These are phyloP conservation scores for Chrysomallon squamiferum DNA, from an alignment of 1,140 invertebrate species.

Conservation along the genomic window DNA sequence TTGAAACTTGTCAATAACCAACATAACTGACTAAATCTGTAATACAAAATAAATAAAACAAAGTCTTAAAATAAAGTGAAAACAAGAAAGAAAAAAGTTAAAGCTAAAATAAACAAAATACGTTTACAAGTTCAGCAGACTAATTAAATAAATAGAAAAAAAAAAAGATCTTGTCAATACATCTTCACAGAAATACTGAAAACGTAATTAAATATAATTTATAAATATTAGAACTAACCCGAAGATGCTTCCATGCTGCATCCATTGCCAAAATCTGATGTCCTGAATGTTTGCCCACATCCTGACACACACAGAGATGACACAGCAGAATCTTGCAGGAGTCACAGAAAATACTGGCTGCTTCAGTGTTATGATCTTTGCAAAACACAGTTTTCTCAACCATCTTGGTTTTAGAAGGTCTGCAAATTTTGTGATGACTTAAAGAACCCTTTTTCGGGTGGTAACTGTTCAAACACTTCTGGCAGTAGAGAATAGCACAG, in stretches of 20 bases:
- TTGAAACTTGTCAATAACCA: not conserved
- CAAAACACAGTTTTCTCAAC: constrained; percentile 58
- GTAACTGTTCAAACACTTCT: constrained; percentile 78
- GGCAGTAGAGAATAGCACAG: constrained; percentile 93
- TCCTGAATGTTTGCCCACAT: constrained; percentile 50
- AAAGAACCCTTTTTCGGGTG: constrained; percentile 48
- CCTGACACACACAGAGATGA: constrained; percentile 71
- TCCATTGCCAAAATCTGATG: constrained; percentile 52
- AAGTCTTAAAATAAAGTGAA: no score
- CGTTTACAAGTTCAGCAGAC: not conserved
- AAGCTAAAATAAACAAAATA: no score
- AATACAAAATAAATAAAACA: no score
- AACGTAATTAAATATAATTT: no score
- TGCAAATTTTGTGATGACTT: constrained; percentile 32
- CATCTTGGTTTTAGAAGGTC: constrained; percentile 18
- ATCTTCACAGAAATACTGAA: not conserved
- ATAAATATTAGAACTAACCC: constrained; percentile 44
- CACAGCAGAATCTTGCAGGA: constrained; percentile 88
- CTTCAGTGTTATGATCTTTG: constrained; percentile 79
- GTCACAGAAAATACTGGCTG: constrained; percentile 85
- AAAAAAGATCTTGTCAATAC: not conserved
- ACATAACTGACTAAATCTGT: not conserved
- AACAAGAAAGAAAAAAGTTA: no score
- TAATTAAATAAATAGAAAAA: not conserved
- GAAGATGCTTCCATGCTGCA: constrained; percentile 42